These are phyloP conservation scores for Tetranychus truncatus DNA, from an alignment of 2,888 invertebrate species.

Conservation along the genomic window DNA sequence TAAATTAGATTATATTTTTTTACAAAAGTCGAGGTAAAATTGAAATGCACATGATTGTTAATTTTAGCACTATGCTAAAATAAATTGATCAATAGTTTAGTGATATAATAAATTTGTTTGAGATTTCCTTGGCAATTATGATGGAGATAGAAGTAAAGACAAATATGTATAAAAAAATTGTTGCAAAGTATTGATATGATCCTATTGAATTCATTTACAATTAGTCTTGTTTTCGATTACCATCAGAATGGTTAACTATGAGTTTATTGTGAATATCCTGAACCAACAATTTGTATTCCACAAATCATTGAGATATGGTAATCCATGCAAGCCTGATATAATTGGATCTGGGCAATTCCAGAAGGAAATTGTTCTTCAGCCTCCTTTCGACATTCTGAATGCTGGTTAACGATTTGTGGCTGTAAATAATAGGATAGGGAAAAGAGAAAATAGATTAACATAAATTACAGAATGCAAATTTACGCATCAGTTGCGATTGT, in stretches of 20 bases:
- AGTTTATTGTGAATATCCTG: neutral
- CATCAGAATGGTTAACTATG: neutral
- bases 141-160: neutral
- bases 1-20: no score
- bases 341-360: conserved; percentile 22
- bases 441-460: neutral
- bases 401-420: conserved; percentile 7
- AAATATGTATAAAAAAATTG: neutral
- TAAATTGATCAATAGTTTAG: neutral
- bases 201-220: no score
- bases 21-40: no score
- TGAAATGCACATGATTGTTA: no score
- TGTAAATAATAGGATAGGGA: neutral
- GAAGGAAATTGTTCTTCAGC: conserved; percentile 12
- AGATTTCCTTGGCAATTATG: neutral
- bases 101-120: neutral
- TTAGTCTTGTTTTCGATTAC: no score
- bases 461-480: neutral
- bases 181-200: neutral
- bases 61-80: neutral
- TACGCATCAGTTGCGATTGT: neutral
- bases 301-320: conserved; percentile 9
- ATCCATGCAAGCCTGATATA: conserved; percentile 26
- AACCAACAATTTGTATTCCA: neutral
- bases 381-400: conserved; percentile 2